Evolutionary conservation across 1,140 invertebrate species (phyloP), one percentile per base, ranked within the genome.

Genomic region (Penaeus japonicus): DNA sequence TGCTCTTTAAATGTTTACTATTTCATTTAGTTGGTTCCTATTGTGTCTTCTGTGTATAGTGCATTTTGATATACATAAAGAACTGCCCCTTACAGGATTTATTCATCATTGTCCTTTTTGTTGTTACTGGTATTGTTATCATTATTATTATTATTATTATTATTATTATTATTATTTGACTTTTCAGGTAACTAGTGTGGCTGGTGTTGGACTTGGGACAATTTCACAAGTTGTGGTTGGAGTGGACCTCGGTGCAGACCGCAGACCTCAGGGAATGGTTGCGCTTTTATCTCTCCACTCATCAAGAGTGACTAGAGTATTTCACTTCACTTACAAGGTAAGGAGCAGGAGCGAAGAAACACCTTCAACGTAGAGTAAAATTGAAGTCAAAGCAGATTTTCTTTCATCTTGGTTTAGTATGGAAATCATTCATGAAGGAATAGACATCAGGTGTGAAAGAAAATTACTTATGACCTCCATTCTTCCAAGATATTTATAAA

Each of bases 221-320:
- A 80, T 87, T 59, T 73, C 89, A 4, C 89, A 91, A 35, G 90
- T 93, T 62, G 32, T 92, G 30, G 90, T 92, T 39, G 92, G 91
- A 20, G 86, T 92, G 20, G 89, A 91, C 81, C 90, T 89, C 59
- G 90, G 90, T 22, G 73, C 75, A 32, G 87, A 89, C 57, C 39
- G 59, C 20, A 81, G 55, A 32, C 73, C 75, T 32, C 59, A 80
- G 55, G 87, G 87, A 53, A 35, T 89, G 53, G 83, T 85, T 24
- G 82, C 82, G n/a, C 87, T 89, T 12, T 53, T 89, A 10, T 89
- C 82, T 35, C 77, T 89, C 20, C 55, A 79, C 32, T 79, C 82
- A 32, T 89, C 87, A 30, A 79, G 75, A 27, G 55, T 89, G n/a
- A 89, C 83, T 22, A 53, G 87, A 18, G 75, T 65, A 27, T 84